Base-by-base conservation (phyloP, 2,797 vertebrate genomes). In the Avahi laniger region DNA sequence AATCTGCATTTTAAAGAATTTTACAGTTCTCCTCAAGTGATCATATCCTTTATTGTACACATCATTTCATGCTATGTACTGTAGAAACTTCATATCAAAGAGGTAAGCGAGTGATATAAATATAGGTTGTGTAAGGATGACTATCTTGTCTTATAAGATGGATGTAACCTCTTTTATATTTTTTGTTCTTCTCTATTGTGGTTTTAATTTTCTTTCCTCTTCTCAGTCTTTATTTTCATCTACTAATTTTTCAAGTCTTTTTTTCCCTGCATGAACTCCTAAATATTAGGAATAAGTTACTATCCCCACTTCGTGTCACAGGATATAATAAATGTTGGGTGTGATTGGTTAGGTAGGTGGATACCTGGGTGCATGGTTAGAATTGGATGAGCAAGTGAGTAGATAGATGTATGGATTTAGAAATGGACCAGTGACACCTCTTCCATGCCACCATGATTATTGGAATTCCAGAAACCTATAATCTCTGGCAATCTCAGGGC, bases 1-100 rank as follows among this genome's bases (percentile, higher is more conserved):
- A 76, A 72, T 61, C 79, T 89, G 35, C 30, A n/a, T 92, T 94
- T 83, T 38, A 81, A 82, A 94, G 41, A 92, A 92, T 46, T 67
- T 43, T 46, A n/a, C 17, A 80, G 33, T 69, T 89, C n/a, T 94
- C 18, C 41, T 54, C 24, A 87, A 43, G 10, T 75, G 50, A 59
- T 48, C 10, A 18, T 88, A 24, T 43, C 7, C 26, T 54, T 89
- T 67, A 69, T 38, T 11, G 18, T 48, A n/a, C 4, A 38, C 2
- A 33, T 73, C 33, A 46, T 85, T 92, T 88, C 35, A 79, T 89
- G 79, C 38, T 72, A 3, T 93, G 35, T 82, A 70, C 28, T 20
- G 0, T 38, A 67, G 82, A 61, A 75, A 52, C 6, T 11, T 78
- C 41, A 46, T 33, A 46, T 46, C 22, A 30, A 41, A 61, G 33